Conservation (phyloP, 2,888 invertebrate species). For the Linyphia triangularis region DNA sequence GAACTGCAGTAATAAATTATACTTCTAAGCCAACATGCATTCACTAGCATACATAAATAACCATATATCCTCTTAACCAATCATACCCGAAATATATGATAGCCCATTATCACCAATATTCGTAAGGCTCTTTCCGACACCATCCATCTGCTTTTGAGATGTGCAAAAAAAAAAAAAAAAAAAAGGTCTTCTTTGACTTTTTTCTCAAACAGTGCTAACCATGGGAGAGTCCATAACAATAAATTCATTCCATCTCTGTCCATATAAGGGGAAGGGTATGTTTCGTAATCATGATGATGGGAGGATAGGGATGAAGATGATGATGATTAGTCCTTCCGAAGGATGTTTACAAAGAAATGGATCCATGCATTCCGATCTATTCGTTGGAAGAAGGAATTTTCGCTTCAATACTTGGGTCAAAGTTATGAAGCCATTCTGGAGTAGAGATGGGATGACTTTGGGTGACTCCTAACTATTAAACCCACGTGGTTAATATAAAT, state of each 20-base stretch:
- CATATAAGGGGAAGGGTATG: neutral
- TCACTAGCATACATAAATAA: neutral
- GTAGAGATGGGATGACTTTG: neutral
- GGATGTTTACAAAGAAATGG: neutral
- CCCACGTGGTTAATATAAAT: too few species aligned
- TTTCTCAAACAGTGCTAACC: neutral
- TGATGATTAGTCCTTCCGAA: neutral
- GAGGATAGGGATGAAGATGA: neutral
- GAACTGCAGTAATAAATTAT: too few species aligned
- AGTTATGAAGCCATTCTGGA: neutral
- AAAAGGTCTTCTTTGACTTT: neutral
- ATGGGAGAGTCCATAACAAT: conserved; percentile 40
- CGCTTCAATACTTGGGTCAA: neutral
- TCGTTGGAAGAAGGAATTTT: neutral
- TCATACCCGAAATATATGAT: neutral
- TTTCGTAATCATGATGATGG: conserved; percentile 24
- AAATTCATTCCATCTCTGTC: conserved; percentile 25
- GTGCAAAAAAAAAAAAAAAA: too few species aligned
- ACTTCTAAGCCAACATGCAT: neutral
- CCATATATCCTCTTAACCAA: neutral
- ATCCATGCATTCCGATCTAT: neutral
- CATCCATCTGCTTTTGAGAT: neutral
- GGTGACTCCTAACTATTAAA: neutral
- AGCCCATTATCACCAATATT: neutral
- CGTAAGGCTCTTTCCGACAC: neutral